phyloP scores from a whole-genome alignment of 2,888 invertebrate species.

The Tineola bisselliella region DNA sequence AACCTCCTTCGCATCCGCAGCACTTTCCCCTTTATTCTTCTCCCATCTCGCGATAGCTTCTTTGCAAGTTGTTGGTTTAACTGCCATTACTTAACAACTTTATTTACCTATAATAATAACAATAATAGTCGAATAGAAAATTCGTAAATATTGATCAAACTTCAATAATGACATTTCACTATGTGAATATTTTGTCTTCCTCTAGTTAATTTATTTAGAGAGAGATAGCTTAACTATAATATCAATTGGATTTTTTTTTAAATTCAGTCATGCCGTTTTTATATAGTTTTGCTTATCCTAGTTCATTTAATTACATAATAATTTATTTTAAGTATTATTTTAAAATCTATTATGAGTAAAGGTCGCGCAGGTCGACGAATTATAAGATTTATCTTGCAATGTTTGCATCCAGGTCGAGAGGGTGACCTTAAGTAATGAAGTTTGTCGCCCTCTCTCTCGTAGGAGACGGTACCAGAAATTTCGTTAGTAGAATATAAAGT shows the following conservation, averaged over 20 bases:
- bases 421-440: background rate
- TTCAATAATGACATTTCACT: too few relatives aligned
- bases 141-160: too few relatives aligned
- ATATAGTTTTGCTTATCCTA: too few relatives aligned
- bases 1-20: slow-evolving; percentile 77
- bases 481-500: background rate
- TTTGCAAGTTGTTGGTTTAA: slow-evolving; percentile 77
- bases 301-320: too few relatives aligned
- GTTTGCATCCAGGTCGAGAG: background rate
- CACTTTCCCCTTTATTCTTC: slow-evolving; percentile 72
- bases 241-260: too few relatives aligned
- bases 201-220: too few relatives aligned
- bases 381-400: background rate
- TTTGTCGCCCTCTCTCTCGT: background rate
- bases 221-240: too few relatives aligned
- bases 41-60: slow-evolving; percentile 90
- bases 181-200: too few relatives aligned
- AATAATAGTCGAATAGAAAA: too few relatives aligned
- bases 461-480: background rate
- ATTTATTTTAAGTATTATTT: too few relatives aligned
- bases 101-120: background rate
- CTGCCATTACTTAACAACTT: background rate
- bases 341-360: too few relatives aligned
- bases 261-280: too few relatives aligned
- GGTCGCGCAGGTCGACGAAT: background rate